These are phyloP conservation scores for Omphaloscelis lunosa DNA, from an alignment of 2,888 invertebrate species.

Conservation along the genomic window DNA sequence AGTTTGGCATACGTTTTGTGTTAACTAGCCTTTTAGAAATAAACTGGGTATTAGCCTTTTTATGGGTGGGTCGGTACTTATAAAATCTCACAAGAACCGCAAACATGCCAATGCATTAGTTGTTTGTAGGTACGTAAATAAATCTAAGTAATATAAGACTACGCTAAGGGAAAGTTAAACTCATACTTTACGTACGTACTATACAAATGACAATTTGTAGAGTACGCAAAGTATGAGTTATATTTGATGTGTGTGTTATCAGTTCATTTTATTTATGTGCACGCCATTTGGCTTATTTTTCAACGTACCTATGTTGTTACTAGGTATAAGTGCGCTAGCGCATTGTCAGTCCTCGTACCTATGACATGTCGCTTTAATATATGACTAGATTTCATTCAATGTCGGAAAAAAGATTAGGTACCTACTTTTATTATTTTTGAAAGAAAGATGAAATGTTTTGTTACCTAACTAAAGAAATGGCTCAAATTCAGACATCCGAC, in stretches of 20 bases:
- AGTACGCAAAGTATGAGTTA: constrained; percentile 67
- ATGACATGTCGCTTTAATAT: constrained; percentile 4
- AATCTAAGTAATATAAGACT: too few species aligned
- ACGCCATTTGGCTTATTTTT: constrained; percentile 77
- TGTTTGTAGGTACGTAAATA: neutral
- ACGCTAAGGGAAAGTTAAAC: too few species aligned
- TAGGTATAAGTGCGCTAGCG: constrained; percentile 32
- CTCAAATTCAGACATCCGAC: neutral
- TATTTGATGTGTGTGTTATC: constrained; percentile 80
- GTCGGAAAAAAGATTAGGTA: too few species aligned
- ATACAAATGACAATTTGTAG: constrained; percentile 30
- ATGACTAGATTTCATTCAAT: neutral
- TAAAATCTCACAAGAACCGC: neutral
- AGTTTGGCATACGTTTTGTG: neutral
- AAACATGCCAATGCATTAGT: neutral
- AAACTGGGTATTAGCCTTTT: neutral
- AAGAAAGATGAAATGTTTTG: neutral
- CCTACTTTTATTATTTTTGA: neutral
- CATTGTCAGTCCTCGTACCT: constrained; percentile 12
- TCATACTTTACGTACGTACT: too few species aligned
- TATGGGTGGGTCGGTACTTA: neutral
- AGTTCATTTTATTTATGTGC: constrained; percentile 80
- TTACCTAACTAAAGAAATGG: constrained; percentile 4
- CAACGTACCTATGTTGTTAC: constrained; percentile 64
- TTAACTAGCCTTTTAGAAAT: neutral